Percentiles rank a stretch among this genome's conserved stretches.
Conservation (phyloP, 1,140 invertebrate genomes). For the Phortica variegata region DNA sequence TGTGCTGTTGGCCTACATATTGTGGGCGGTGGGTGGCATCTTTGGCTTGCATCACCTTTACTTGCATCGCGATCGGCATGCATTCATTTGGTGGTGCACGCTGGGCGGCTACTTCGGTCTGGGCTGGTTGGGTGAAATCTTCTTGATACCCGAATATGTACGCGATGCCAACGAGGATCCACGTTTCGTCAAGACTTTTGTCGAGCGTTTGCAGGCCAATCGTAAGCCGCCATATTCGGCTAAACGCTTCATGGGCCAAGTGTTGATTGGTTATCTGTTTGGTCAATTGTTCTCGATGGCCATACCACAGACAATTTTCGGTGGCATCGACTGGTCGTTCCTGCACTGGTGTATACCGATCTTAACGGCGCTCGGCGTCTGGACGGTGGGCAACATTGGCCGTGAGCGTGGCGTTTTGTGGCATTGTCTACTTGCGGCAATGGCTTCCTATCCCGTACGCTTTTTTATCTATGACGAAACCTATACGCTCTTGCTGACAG, state of each 20-base stretch:
- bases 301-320: slow-evolving; percentile 74
- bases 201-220: slow-evolving; percentile 64
- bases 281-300: slow-evolving; percentile 73
- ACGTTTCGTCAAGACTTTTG: slow-evolving; percentile 68
- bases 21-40: slow-evolving; percentile 84
- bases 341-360: slow-evolving; percentile 73
- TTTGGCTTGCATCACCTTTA: slow-evolving; percentile 92
- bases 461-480: slow-evolving; percentile 70
- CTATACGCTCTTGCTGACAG: slow-evolving; percentile 67
- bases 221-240: slow-evolving; percentile 77
- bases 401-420: slow-evolving; percentile 71
- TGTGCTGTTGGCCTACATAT: slow-evolving; percentile 71
- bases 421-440: slow-evolving; percentile 70
- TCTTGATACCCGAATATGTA: slow-evolving; percentile 83
- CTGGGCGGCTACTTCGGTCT: slow-evolving; percentile 82
- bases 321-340: slow-evolving; percentile 69
- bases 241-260: slow-evolving; percentile 73
- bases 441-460: slow-evolving; percentile 65
- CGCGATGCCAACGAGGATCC: slow-evolving; percentile 81
- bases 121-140: slow-evolving; percentile 85
- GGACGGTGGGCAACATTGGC: slow-evolving; percentile 88
- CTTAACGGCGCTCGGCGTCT: slow-evolving; percentile 76
- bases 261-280: slow-evolving; percentile 79
- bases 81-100: slow-evolving; percentile 83
- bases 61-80: slow-evolving; percentile 83